A percentile compares a stretch with the other conserved stretches of the same genome.
These are phyloP conservation scores for Pempheris klunzingeri DNA, from an alignment of 2,797 vertebrate species.

Conservation along the genomic window DNA sequence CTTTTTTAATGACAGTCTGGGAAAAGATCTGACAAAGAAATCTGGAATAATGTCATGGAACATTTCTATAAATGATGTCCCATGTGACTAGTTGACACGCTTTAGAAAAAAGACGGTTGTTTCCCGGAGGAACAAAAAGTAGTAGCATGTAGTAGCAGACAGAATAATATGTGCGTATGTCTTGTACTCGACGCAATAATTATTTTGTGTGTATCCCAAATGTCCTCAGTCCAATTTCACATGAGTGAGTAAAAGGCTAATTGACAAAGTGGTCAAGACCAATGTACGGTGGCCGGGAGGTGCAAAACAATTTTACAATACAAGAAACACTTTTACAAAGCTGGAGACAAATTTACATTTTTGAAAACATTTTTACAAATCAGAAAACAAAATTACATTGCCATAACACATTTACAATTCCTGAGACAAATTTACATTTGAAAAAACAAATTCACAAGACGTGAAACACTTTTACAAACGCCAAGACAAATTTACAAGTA, in stretches of 20 bases:
- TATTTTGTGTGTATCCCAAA: neutral
- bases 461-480: too few relatives aligned
- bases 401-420: too few relatives aligned
- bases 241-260: neutral
- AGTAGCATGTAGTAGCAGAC: neutral
- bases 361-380: too few relatives aligned
- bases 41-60: slow-evolving; percentile 27
- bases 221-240: neutral
- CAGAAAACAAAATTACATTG: too few relatives aligned
- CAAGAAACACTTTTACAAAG: too few relatives aligned
- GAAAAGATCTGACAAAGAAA: neutral
- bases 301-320: too few relatives aligned
- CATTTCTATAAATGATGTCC: slow-evolving; percentile 39
- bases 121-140: slow-evolving; percentile 1
- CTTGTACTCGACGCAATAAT: neutral
- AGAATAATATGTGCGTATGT: neutral
- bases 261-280: neutral
- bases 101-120: slow-evolving; percentile 20
- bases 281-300: too few relatives aligned
- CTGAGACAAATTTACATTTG: too few relatives aligned
- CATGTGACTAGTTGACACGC: slow-evolving; percentile 13
- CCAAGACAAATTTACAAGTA: too few relatives aligned
- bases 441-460: too few relatives aligned
- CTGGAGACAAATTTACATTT: too few relatives aligned
- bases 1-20: slow-evolving; percentile 13